A percentile compares a stretch with the other conserved stretches of the same genome.
Conservation (phyloP, 1,140 invertebrate genomes). For the Caenorhabditis remanei region DNA sequence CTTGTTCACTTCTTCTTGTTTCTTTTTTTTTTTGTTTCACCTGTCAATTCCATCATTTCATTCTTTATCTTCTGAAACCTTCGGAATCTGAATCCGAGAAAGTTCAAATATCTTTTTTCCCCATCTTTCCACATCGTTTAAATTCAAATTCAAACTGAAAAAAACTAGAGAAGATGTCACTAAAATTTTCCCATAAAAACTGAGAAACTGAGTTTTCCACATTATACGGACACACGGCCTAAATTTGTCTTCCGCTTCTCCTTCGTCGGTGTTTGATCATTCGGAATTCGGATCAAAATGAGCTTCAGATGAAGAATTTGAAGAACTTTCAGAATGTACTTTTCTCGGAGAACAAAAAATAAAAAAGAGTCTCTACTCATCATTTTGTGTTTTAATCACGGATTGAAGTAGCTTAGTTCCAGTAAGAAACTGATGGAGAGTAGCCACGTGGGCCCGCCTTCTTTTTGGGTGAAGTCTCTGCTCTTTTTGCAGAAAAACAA, state of each 20-base stretch:
- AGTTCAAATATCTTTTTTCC: not conserved
- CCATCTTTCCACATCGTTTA: conserved; percentile 19
- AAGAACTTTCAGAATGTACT: too few species aligned
- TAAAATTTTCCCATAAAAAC: conserved; percentile 5
- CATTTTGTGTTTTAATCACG: too few species aligned
- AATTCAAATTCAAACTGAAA: not conserved
- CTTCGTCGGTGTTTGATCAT: conserved; percentile 10
- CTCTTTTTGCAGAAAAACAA: too few species aligned
- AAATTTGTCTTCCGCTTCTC: conserved; percentile 21
- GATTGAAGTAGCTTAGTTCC: too few species aligned
- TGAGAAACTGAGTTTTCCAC: not conserved
- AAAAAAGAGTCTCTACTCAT: too few species aligned
- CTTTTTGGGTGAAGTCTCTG: too few species aligned
- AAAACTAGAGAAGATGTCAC: not conserved
- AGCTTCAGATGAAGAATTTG: too few species aligned
- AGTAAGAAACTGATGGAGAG: too few species aligned
- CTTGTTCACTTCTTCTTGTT: not conserved
- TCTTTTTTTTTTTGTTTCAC: not conserved
- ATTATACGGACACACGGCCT: not conserved
- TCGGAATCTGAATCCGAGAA: not conserved
- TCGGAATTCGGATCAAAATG: too few species aligned
- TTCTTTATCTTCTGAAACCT: not conserved
- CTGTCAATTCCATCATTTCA: conserved; percentile 1
- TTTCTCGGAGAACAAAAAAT: too few species aligned
- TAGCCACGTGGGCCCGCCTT: too few species aligned